Base-by-base conservation (phyloP, 2,888 invertebrate genomes). In the Odontocerum albicorne region DNA sequence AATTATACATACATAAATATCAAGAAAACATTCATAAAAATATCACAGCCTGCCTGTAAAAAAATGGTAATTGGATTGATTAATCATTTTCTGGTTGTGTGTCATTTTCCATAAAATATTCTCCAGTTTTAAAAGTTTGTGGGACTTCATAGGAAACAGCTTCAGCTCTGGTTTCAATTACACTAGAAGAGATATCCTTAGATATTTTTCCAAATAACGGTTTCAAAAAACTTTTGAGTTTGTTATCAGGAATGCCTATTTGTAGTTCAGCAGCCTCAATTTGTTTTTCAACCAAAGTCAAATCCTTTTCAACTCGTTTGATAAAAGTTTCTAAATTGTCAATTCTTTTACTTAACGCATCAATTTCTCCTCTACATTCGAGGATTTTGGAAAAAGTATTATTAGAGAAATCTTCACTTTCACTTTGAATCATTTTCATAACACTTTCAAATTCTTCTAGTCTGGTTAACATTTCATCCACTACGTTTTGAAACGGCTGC, bases 391-490 rank as follows among this genome's bases (percentile, higher is more conserved):
- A 69, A 16, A 82, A 71, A 17, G 82, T 73, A 64, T 77, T 64
- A 51, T 63, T 58, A 62, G 73, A 65, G 65, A 77, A 74, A 62
- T 79, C 73, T 64, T 70, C 66, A 64, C 79, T 73, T 66, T 76
- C 76, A 59, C 69, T 60, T 63, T 76, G 72, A 57, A 85, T 78
- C 68, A 82, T 80, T 59, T 81, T 76, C 22, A 85, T 66, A 39
- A 85, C 76, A 62, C 82, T 83, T 60, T 83, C 80, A 59, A 85
- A 75, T 66, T 86, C 86, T 68, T 86, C 86, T 17, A 86, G 70
- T 56, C 86, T 73, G 1, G 83, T 83, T 44, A 85, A 66, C 83
- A 86, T 85, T 64, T 85, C 84, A 62, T 86, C 86, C 36, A 86
- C 79, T 53, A 79, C 81, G 65, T 80, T 79, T 68, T 83, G 82